Base-by-base conservation (phyloP, 2,113 vertebrate species). In the Eupsittula cactorum region DNA sequence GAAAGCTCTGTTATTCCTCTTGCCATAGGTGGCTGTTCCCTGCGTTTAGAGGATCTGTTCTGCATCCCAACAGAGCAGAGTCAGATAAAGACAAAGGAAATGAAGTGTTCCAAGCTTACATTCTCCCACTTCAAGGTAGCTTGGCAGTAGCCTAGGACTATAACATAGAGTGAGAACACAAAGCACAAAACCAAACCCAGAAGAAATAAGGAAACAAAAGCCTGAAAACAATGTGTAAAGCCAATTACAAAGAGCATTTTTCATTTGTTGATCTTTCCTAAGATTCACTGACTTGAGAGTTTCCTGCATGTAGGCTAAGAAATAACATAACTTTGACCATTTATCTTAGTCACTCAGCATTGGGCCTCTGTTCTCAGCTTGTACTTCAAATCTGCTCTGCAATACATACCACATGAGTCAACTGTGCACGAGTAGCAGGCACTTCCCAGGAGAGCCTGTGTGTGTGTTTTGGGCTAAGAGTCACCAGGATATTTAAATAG, bases 341-440 rank as follows among this genome's bases (percentile, higher is more conserved):
- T 95, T 95, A 95, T 95, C 96, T 96, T 83, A 93, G 75, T 95
- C 94, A 95, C 83, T 95, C 95, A 91, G 91, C 75, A 67, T 7
- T 53, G 68, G 70, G 77, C 73, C 91, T 84, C 94, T 92, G 62
- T 75, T 94, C 82, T 70, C 93, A 87, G 88, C 84, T 82, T 73
- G 65, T 87, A 39, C 95, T 91, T 87, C 86, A 62, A 39, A 81
- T 83, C 78, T 73, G 33, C 57, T 87, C 78, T 57, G 62, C 84
- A 64, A 82, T 47, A 76, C 47, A 63, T 17, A 64, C 63, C 92
- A 87, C 82, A 83, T 76, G 68, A 96, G 93, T 85, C 83, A 88
- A 82, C 68, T 28, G 28, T 31, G 62, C 2, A 20, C 0, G 21
- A 88, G 92, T 12, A 81, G 90, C 86, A 90, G 87, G 86, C 80